phyloP scores from a whole-genome alignment of 2,888 invertebrate species.

The Copidosoma aretas region DNA sequence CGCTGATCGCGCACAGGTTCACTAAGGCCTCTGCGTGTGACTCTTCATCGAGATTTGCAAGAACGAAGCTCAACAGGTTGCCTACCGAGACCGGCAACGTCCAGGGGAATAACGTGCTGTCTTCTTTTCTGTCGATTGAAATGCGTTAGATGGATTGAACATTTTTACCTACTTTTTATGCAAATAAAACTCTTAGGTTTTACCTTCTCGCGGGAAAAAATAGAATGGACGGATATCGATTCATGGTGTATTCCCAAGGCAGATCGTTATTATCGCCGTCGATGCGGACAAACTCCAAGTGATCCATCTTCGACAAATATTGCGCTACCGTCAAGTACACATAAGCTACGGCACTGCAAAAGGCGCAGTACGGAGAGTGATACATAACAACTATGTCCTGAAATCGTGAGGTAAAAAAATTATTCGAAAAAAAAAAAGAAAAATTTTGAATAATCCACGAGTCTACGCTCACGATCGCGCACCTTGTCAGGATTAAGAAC shows the following conservation, averaged over 20 bases:
- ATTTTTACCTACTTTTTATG: not conserved
- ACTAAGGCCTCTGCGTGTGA: constrained; percentile 57
- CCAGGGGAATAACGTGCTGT: constrained; percentile 74
- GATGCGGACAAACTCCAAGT: constrained; percentile 71
- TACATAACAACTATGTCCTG: constrained; percentile 81
- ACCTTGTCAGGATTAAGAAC: constrained; percentile 71
- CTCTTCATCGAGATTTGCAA: constrained; percentile 70
- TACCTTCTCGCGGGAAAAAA: constrained; percentile 79
- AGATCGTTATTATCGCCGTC: constrained; percentile 86
- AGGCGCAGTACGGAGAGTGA: constrained; percentile 79
- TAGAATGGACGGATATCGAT: constrained; percentile 78
- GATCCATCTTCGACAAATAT: constrained; percentile 66
- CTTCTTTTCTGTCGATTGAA: constrained; percentile 67
- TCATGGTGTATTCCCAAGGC: constrained; percentile 85
- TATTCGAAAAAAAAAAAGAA: too few species aligned
- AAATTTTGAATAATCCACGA: constrained; percentile 44
- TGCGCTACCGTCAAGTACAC: constrained; percentile 73
- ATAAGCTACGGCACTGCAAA: constrained; percentile 75
- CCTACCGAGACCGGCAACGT: constrained; percentile 69
- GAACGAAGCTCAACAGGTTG: constrained; percentile 75
- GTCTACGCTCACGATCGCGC: constrained; percentile 43
- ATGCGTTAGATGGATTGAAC: not conserved
- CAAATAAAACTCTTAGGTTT: constrained; percentile 4
- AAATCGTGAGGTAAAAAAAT: not conserved
- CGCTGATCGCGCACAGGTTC: constrained; percentile 55